Base-by-base conservation (phyloP, 2,888 invertebrate genomes). In the Heliconius ethilla region DNA sequence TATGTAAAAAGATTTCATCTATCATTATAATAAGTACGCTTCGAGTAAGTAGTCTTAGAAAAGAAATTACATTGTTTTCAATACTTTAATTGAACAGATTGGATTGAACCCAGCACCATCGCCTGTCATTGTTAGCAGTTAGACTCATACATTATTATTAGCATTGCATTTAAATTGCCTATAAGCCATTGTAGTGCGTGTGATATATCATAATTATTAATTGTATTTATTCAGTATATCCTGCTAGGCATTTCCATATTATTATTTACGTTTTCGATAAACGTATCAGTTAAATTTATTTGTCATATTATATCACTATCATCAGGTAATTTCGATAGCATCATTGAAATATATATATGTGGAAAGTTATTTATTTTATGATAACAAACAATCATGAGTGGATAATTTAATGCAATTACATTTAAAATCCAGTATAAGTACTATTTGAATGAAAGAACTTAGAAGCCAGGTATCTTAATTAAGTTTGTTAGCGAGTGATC, bases 41-140 rank as follows among this genome's bases (percentile, higher is more conserved):
- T 91, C 87, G 85, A 81, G 87, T 92, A 91, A 90, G 84, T 84
- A 89, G 90, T 90, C 27, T 73, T 91, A 89, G 89, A 91, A 76
- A 51, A 15, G 66, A 63, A 66, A 85, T 86, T 85, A 86, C 87
- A 90, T 89, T 75, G 75, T 29, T 70, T 74, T 70, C 65, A 75
- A 75, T 15, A 69, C 13, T 51, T 22, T 7, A 51, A 13, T 37
- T 67, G 29, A 33, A 1, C 40, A 40, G 37, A 40, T n/a, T 13
- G 27, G 7, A 63, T 69, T 45, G 69, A 25, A 69, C 40, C 15
- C 40, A 18, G 25, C 27, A 40, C 69, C 40, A 27, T 40, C 25
- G 69, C 25, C 6, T 10, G 69, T n/a, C 25, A 37, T n/a, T 69
- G 15, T 45, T 27, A 69, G 69, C 9, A 27, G 25, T 45, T 69